Base-by-base conservation (phyloP, 2,113 vertebrate species). In the Malurus alboscapulatus region DNA sequence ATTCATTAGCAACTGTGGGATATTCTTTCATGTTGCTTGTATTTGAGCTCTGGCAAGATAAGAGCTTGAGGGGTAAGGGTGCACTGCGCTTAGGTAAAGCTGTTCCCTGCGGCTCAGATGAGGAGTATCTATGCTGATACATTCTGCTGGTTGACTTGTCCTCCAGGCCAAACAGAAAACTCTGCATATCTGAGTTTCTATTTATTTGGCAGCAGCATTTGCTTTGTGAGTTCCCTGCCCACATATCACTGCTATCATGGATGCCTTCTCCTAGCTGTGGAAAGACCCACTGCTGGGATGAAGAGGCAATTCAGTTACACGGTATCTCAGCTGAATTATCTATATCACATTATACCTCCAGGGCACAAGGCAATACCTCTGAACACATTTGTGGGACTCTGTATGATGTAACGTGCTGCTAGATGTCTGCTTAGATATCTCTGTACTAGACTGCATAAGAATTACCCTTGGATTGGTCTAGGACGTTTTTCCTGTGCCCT, bases 131-230 rank as follows among this genome's bases (percentile, higher is more conserved):
- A 32, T 12, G 32, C 63, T 92, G 77, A 92, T 91, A n/a, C 42
- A 54, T 87, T 93, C 79, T 92, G 55, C 78, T 89, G 67, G 67
- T 77, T 86, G 81, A 80, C 79, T 88, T 87, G 86, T 72, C 81
- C 86, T 87, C 47, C 72, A 86, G 82, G 91, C 51, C 62, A 88
- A 77, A 80, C 22, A 19, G 50, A 78, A 87, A 90, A 69, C 53
- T 80, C 62, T 42, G 40, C 30, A 83, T 67, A 84, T 58, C 7
- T 65, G 53, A 66, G 44, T 92, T 93, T 65, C 74, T 87, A 62
- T 85, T 94, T 87, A 83, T 90, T 89, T 85, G 65, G 81, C 90
- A 91, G 67, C 16, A 72, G 26, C 10, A 2, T 78, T 93, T 91
- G 44, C 78, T 89, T 79, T 92, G 29, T 63, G 82, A 44, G 48